Evolutionary conservation across 2,888 invertebrate genomes (phyloP).

Genomic region (Holacanthella duospinosa): DNA sequence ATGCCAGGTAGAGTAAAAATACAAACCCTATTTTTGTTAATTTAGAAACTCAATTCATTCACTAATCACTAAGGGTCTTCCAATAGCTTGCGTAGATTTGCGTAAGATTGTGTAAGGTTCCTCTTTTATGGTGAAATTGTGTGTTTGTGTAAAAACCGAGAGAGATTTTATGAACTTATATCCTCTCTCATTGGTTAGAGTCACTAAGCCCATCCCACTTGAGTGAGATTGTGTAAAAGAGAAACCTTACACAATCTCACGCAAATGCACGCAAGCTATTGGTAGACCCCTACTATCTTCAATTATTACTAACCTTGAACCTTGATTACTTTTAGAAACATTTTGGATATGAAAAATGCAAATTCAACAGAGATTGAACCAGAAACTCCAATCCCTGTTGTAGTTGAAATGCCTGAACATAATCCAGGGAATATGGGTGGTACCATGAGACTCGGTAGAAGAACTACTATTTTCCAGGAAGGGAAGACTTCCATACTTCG

Average conservation of each 20-base stretch:
- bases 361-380: constrained; percentile 77
- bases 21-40: background rate
- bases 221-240: no score
- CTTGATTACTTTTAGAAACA: constrained; percentile 56
- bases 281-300: no score
- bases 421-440: constrained; percentile 87
- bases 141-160: no score
- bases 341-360: constrained; percentile 62
- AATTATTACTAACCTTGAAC: background rate
- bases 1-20: constrained; percentile 47
- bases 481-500: constrained; percentile 36
- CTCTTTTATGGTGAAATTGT: no score
- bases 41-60: background rate
- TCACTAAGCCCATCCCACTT: no score
- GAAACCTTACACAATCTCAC: no score
- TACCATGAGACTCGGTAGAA: constrained; percentile 94
- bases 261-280: background rate
- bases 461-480: constrained; percentile 68
- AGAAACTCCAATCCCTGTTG: constrained; percentile 61
- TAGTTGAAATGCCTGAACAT: constrained; percentile 99
- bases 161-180: no score
- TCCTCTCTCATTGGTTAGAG: no score
- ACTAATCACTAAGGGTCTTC: no score
- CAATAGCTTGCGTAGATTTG: no score
- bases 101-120: no score